Evolutionary conservation across 2,888 invertebrate species (phyloP).

Genomic region (Blastobasis lacticolella): DNA sequence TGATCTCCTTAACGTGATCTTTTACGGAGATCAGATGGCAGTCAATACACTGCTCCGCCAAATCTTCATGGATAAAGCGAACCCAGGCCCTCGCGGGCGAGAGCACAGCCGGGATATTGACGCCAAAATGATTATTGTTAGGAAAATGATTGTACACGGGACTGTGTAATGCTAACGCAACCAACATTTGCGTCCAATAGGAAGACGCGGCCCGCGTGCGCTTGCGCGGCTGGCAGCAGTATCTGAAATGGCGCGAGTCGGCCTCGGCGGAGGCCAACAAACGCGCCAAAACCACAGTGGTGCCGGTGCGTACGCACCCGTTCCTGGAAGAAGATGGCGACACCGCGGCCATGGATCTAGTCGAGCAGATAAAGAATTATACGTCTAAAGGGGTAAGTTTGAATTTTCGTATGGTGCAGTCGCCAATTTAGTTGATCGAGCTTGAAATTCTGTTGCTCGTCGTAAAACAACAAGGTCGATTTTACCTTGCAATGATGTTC

Average conservation of each 20-base stretch:
- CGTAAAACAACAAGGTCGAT: too few species aligned
- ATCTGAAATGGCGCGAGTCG: slow-evolving; percentile 88
- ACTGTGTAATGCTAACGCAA: too few species aligned
- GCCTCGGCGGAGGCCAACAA: slow-evolving; percentile 93
- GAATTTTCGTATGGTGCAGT: slow-evolving; percentile 9
- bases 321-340: slow-evolving; percentile 62
- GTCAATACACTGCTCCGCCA: too few species aligned
- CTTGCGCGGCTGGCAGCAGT: slow-evolving; percentile 93
- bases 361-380: slow-evolving; percentile 81
- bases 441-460: neutral
- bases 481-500: too few species aligned
- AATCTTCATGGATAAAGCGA: too few species aligned
- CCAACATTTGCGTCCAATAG: slow-evolving; percentile 19
- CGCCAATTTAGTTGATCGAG: neutral
- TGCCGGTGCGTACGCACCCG: slow-evolving; percentile 78
- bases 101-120: too few species aligned
- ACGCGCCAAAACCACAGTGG: slow-evolving; percentile 82
- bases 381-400: slow-evolving; percentile 80
- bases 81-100: too few species aligned
- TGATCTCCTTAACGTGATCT: too few species aligned
- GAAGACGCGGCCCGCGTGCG: slow-evolving; percentile 78
- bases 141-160: too few species aligned
- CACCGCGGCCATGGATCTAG: slow-evolving; percentile 32
- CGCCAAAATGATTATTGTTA: too few species aligned
- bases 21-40: too few species aligned